Percentiles rank a stretch among this genome's conserved stretches.
These are phyloP conservation scores for Diglossa brunneiventris DNA, from an alignment of 2,113 vertebrate genomes.

Conservation along the genomic window DNA sequence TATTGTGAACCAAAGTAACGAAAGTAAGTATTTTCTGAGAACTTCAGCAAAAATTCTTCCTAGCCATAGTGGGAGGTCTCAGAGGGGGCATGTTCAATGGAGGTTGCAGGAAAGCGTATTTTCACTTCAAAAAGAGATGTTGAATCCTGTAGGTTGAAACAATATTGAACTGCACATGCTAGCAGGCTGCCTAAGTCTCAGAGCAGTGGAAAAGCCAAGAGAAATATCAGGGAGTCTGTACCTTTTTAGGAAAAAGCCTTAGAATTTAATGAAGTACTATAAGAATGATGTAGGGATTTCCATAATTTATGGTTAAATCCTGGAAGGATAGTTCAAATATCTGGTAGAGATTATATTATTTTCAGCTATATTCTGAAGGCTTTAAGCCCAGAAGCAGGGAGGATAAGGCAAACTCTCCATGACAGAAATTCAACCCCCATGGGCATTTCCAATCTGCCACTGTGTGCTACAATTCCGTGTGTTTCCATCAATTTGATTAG, in stretches of 20 bases:
- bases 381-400: not conserved
- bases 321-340: not conserved
- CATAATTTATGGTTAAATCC: not conserved
- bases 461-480: not conserved
- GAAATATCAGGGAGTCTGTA: not conserved
- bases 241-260: not conserved
- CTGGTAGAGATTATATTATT: not conserved
- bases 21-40: not conserved
- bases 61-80: not conserved
- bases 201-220: not conserved
- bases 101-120: not conserved
- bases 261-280: not conserved
- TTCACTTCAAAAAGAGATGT: not conserved
- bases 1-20: not conserved
- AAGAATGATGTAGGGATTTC: not conserved
- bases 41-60: not conserved
- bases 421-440: not conserved
- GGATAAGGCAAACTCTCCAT: not conserved
- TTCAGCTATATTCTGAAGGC: not conserved
- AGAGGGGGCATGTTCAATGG: not conserved
- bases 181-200: not conserved
- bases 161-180: not conserved
- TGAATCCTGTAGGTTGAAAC: not conserved
- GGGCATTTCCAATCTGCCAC: not conserved
- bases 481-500: not conserved